Percentiles rank a stretch among this genome's conserved stretches.
phyloP scores from a whole-genome alignment of 2,888 invertebrate genomes.

The Phengaris arion region DNA sequence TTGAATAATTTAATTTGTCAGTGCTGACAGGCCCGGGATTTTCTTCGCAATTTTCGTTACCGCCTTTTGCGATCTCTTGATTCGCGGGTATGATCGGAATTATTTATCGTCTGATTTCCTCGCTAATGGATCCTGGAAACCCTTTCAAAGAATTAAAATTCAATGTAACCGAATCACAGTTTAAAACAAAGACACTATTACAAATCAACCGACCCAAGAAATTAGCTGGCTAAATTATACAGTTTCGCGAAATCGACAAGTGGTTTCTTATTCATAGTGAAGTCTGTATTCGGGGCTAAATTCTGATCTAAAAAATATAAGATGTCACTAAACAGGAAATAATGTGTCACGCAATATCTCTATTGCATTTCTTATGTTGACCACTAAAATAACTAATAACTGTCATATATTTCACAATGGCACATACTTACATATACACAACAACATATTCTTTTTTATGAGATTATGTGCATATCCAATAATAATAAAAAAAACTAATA shows the following conservation, averaged over 20 bases:
- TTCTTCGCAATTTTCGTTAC: conserved; percentile 68
- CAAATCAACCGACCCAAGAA: neutral
- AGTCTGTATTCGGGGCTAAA: neutral
- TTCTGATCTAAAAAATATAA: neutral
- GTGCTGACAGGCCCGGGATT: conserved; percentile 73
- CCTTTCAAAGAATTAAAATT: conserved; percentile 24
- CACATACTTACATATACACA: neutral
- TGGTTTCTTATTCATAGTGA: neutral
- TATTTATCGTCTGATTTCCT: conserved; percentile 75
- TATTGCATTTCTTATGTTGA: neutral
- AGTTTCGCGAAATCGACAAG: conserved; percentile 2
- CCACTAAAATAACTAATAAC: neutral
- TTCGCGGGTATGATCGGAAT: conserved; percentile 59
- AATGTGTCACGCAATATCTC: neutral
- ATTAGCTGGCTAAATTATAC: neutral
- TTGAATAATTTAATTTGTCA: conserved; percentile 80
- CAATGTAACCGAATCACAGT: neutral
- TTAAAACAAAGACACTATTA: neutral
- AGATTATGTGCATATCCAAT: neutral
- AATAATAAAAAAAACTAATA: conserved; percentile 1
- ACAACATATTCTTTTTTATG: conserved; percentile 4
- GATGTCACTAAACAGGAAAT: neutral
- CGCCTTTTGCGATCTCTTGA: conserved; percentile 60
- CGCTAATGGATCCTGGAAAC: conserved; percentile 39
- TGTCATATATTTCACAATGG: neutral